These are phyloP conservation scores for Ia io DNA, from an alignment of 2,113 vertebrate genomes.

Conservation along the genomic window DNA sequence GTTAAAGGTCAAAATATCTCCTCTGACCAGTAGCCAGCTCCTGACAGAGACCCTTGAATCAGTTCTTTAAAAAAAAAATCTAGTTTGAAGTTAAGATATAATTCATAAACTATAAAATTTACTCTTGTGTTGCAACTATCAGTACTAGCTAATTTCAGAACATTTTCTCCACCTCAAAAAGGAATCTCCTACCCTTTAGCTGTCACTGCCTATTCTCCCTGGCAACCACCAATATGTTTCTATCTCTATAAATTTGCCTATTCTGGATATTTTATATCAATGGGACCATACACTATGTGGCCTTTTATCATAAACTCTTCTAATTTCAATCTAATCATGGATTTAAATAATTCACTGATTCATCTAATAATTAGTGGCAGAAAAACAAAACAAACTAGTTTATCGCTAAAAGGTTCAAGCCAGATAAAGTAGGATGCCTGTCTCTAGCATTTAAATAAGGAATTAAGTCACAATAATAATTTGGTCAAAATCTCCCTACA, in stretches of 20 bases:
- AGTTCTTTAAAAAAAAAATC: not conserved
- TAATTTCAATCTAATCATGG: not conserved
- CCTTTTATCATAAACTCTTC: not conserved
- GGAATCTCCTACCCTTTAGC: not conserved
- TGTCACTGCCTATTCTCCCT: not conserved
- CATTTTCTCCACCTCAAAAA: not conserved
- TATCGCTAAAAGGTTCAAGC: not conserved
- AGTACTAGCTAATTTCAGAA: not conserved
- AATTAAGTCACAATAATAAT: not conserved
- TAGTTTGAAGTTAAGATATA: not conserved
- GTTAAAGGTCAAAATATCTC: not conserved
- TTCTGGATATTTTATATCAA: not conserved
- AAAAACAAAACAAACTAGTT: not conserved
- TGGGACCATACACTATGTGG: not conserved
- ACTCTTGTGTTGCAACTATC: not conserved
- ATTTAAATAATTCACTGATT: not conserved
- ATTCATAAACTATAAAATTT: not conserved
- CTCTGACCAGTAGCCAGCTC: not conserved
- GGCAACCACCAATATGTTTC: not conserved
- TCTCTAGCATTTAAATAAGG: not conserved
- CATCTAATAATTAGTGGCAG: not conserved
- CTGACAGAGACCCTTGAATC: not conserved
- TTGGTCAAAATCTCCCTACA: not conserved
- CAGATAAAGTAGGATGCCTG: not conserved
- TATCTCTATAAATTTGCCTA: not conserved